Base-by-base conservation (phyloP, 2,888 invertebrate genomes). In the Papilio protenor region DNA sequence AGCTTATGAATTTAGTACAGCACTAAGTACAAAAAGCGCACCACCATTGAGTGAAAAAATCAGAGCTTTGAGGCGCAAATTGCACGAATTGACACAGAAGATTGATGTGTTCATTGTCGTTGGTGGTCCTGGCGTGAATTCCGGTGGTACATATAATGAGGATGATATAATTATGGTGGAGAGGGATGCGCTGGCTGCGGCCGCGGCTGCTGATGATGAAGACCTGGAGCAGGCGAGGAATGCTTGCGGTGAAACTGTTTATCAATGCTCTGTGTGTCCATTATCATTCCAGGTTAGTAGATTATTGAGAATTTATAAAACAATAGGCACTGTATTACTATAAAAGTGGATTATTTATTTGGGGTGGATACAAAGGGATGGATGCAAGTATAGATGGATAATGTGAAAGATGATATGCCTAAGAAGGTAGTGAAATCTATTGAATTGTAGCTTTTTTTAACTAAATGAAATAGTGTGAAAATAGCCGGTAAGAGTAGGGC, bases 141-240 rank as follows among this genome's bases (percentile, higher is more conserved):
- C 87, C 1, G 88, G 86, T 0, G 91, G 91, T 2, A 85, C 90
- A 0, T 94, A 94, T 81, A 91, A 87, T 74, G 94, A 93, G 80
- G 92, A 93, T 78, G 94, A 94, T 79, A 92, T 94, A 72, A 93
- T 94, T 70, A 92, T 92, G 92, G 94, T 94, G 81, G 93, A 94
- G 79, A 87, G 89, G 6, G 90, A 89, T 2, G 91, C 92, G 0
- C 82, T 93, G 74, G 91, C 91, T 0, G 90, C 90, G 0, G 93
- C 92, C 0, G 87, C 90, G 0, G 89, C 88, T 0, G 90, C 90
- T 0, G 93, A 92, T 81, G 89, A 88, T 45, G 90, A 89, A 59
- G 92, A 90, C 47, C 82, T 89, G 72, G 90, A 92, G 79, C 85
- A 88, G 4, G 90, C 87, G 0, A 83, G 86, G 55, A 91, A 92